phyloP scores from a whole-genome alignment of 2,888 invertebrate species.

The Julus scanicus region DNA sequence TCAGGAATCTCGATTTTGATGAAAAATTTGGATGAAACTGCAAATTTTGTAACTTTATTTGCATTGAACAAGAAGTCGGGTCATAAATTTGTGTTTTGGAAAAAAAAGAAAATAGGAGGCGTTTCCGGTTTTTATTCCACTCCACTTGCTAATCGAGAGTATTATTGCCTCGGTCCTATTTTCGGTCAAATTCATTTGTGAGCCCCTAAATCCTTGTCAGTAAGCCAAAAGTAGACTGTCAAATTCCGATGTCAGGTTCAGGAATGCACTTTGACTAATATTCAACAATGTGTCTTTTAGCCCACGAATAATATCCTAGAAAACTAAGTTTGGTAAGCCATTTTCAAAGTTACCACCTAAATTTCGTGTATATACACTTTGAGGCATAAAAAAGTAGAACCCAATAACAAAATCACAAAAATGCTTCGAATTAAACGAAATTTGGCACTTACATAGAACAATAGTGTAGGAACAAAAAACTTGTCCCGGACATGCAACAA shows the following conservation, averaged over 20 bases:
- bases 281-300: too few species aligned
- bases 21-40: constrained; percentile 2
- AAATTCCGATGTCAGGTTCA: background rate
- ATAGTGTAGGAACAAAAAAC: too few species aligned
- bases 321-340: too few species aligned
- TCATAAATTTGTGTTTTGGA: background rate
- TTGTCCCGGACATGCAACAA: too few species aligned
- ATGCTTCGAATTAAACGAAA: too few species aligned
- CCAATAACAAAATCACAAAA: too few species aligned
- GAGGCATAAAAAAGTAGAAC: too few species aligned
- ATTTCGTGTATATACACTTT: too few species aligned
- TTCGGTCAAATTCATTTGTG: background rate
- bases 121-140: background rate
- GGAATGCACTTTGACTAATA: background rate
- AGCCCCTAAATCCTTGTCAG: background rate
- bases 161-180: too few species aligned
- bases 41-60: background rate
- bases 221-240: background rate
- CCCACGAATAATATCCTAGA: too few species aligned
- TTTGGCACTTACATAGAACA: too few species aligned
- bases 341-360: too few species aligned
- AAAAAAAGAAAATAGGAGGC: background rate
- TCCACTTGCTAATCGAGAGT: background rate
- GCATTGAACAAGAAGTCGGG: background rate
- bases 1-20: background rate